These are phyloP conservation scores for Apostichopus japonicus DNA, from an alignment of 35 echinoderm and acorn worm genomes.

Conservation along the genomic window DNA sequence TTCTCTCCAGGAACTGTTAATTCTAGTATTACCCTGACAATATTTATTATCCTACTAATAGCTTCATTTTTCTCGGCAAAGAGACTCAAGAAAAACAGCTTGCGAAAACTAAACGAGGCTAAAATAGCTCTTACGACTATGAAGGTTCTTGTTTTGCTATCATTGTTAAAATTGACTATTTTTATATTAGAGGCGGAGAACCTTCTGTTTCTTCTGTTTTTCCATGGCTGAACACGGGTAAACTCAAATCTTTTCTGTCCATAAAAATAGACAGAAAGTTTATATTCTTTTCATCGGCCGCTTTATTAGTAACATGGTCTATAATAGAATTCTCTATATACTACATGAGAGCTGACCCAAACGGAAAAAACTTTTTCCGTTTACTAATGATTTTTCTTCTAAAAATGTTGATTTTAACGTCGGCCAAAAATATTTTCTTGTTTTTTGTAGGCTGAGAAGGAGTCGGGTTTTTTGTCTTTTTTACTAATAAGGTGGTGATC, in stretches of 20 bases:
- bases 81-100: not conserved
- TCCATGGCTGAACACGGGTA: not conserved
- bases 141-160: not conserved
- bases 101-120: not conserved
- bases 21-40: not conserved
- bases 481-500: slow-evolving; percentile 74
- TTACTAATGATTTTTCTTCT: slow-evolving; percentile 69
- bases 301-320: slow-evolving; percentile 63
- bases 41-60: slow-evolving; percentile 50
- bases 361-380: slow-evolving; percentile 43
- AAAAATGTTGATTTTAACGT: slow-evolving; percentile 70
- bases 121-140: not conserved
- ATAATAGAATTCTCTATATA: slow-evolving; percentile 84
- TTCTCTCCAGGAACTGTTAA: slow-evolving; percentile 22
- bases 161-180: not conserved
- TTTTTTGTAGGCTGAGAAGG: slow-evolving; percentile 81
- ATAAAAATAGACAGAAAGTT: slow-evolving; percentile 41
- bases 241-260: not conserved
- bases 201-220: not conserved
- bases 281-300: slow-evolving; percentile 48
- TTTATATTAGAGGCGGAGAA: not conserved
- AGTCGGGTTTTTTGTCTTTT: slow-evolving; percentile 78
- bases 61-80: slow-evolving; percentile 5
- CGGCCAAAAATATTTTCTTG: slow-evolving; percentile 55
- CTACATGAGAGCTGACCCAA: slow-evolving; percentile 73